phyloP scores from a whole-genome alignment of 2,888 invertebrate species.

The Pandemis heparana region DNA sequence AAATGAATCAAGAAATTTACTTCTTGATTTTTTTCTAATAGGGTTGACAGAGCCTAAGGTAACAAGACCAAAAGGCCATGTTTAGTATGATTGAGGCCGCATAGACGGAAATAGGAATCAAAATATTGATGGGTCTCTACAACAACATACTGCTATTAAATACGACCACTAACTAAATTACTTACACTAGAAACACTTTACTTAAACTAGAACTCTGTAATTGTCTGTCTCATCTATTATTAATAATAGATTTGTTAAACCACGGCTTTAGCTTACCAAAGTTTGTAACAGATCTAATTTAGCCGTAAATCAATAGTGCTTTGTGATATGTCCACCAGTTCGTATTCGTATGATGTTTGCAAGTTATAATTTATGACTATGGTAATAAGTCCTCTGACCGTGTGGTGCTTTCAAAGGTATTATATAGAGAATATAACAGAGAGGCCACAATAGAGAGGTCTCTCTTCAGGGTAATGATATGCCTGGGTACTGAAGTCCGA shows the following conservation, averaged over 20 bases:
- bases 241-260: background rate
- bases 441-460: no score
- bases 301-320: slow-evolving; percentile 3
- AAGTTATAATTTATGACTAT: background rate
- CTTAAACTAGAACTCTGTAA: slow-evolving; percentile 2
- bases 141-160: background rate
- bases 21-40: no score
- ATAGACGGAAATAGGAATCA: no score
- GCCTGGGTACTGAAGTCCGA: no score
- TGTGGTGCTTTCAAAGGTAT: no score
- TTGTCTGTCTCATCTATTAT: background rate
- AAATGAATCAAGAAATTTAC: no score
- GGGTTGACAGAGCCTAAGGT: no score
- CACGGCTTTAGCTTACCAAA: slow-evolving; percentile 1
- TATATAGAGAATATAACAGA: no score
- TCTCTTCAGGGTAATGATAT: no score
- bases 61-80: no score
- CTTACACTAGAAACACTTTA: background rate
- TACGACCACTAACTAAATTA: background rate
- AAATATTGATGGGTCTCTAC: no score
- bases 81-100: no score
- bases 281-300: slow-evolving; percentile 10
- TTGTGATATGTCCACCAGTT: background rate
- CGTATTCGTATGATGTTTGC: background rate
- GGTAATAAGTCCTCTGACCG: background rate